Base-by-base conservation (phyloP, 2,888 invertebrate genomes). In the Callosobruchus maculatus region DNA sequence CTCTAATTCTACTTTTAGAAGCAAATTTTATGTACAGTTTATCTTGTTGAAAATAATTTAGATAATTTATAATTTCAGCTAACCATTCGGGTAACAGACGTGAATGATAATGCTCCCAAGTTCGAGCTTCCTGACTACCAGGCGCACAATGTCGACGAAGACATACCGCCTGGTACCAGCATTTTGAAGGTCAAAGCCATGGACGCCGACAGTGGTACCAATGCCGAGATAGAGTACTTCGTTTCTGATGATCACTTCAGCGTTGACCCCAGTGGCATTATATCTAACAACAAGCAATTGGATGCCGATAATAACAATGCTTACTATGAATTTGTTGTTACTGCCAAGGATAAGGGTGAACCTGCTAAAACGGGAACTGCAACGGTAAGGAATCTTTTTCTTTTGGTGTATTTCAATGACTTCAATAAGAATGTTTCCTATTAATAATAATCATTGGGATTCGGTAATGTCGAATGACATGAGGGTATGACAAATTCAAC, bases 221-320 rank as follows among this genome's bases (percentile, higher is more conserved):
- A 98, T 87, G 97, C 98, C 0, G 96, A 97, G 88, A 97, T 98
- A 76, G 95, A 95, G 84, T 98, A 97, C 87, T 88, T 95, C 68
- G 95, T 98, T 21, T 92, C 94, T 80, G 97, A 97, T 86, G 96
- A 97, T 84, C 97, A 98, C 87, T 99, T 99, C 86, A 94, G 94
- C 78, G 97, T 99, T 18, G 97, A 98, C 86, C 92, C 95, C 9
- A 95, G 94, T 83, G 98, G 98, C 7, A 94, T 97, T 73, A 97
- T 98, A 78, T 95, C 95, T 71, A 97, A 97, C 85, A 95, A 96
- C 85, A 95, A 95, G 84, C 95, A 97, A 85, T 89, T 98, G 74
- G 98, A 98, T 84, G 98, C 98, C 5, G 98, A 98, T 85, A 97
- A 97, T 85, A 97, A 97, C 85, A 97, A 97, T 85, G 97, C 97